Conservation (phyloP, 1,140 invertebrate genomes). For the Copidosoma floridanum region DNA sequence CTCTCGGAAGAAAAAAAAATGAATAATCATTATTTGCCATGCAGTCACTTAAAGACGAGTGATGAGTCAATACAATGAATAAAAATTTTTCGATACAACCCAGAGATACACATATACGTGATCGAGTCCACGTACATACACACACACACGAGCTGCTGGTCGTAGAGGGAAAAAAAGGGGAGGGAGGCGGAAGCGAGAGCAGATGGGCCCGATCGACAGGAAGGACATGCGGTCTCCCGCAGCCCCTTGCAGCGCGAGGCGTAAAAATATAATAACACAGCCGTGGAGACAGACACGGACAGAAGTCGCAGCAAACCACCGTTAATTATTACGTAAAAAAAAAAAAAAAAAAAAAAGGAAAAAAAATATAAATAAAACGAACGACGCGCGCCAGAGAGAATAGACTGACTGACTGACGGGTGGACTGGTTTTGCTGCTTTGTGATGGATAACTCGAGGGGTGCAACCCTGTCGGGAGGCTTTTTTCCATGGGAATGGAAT, state of each 20-base stretch:
- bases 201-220: conserved; percentile 41
- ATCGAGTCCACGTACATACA: neutral
- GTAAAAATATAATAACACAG: no score
- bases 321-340: conserved; percentile 15
- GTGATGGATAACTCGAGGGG: neutral
- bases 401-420: no score
- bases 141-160: conserved; percentile 6
- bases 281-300: neutral
- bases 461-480: no score
- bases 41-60: no score
- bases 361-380: neutral
- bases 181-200: conserved; percentile 25
- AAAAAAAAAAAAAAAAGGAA: conserved; percentile 3
- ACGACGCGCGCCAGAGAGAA: no score
- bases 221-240: conserved; percentile 43
- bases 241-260: conserved; percentile 38
- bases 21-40: no score
- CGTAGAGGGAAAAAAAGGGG: neutral
- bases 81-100: no score
- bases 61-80: no score
- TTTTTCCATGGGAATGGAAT: conserved; percentile 12
- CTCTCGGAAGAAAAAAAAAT: no score
- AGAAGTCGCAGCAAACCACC: neutral
- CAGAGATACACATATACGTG: no score
- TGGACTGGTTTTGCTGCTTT: neutral